A percentile compares a stretch with the other conserved stretches of the same genome.
Conservation (phyloP, 2,113 vertebrate genomes). For the Perccottus glenii region DNA sequence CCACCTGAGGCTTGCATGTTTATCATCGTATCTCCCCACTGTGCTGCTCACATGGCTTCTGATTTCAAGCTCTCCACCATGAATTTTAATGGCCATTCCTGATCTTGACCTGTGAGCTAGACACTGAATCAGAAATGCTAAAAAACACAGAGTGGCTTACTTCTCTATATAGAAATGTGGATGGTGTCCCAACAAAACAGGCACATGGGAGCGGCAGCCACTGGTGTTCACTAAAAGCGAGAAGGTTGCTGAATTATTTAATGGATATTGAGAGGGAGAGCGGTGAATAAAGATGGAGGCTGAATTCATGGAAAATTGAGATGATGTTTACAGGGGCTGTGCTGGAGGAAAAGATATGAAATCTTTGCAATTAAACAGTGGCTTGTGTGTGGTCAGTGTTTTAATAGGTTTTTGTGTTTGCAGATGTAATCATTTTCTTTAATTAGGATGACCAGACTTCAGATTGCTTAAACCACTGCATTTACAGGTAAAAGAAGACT, state of each 20-base stretch:
- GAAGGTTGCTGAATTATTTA: constrained; percentile 62
- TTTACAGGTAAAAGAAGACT: neutral
- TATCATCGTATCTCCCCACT: constrained; percentile 38
- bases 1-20: constrained; percentile 34
- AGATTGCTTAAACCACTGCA: neutral
- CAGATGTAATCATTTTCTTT: neutral
- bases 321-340: neutral
- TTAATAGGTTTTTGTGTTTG: no score
- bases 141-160: constrained; percentile 29
- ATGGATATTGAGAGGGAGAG: constrained; percentile 39
- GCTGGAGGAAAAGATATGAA: neutral
- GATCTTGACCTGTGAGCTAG: constrained; percentile 41
- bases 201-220: constrained; percentile 25
- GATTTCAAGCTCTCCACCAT: constrained; percentile 40
- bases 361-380: neutral
- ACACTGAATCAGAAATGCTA: constrained; percentile 17
- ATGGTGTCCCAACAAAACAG: constrained; percentile 29
- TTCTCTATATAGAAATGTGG: constrained; percentile 7
- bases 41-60: constrained; percentile 16
- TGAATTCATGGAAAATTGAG: constrained; percentile 15
- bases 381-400: neutral
- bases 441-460: neutral
- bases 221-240: constrained; percentile 46
- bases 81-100: constrained; percentile 66
- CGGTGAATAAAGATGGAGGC: constrained; percentile 7